Percentiles rank a stretch among this genome's conserved stretches.
Evolutionary conservation across 1,140 invertebrate species (phyloP).

Genomic region (Caerostris darwini): DNA sequence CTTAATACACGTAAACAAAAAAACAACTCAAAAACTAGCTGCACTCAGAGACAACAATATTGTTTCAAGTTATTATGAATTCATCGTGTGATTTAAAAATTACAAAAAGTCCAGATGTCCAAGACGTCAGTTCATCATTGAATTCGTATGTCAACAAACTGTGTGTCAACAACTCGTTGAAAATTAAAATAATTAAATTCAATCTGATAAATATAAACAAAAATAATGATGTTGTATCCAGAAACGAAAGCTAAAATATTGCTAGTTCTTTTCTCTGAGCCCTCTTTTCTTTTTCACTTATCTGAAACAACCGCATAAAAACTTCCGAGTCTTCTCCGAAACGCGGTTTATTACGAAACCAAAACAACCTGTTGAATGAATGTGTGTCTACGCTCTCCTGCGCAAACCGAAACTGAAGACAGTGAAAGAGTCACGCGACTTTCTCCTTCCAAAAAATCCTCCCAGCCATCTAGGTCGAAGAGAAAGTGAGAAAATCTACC

Average conservation of each 20-base stretch:
- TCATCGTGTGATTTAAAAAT: no score
- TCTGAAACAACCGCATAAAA: background rate
- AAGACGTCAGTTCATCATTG: no score
- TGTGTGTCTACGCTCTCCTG: background rate
- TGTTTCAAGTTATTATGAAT: no score
- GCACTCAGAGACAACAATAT: no score
- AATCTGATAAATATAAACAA: background rate
- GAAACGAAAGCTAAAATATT: background rate
- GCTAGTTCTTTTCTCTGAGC: background rate
- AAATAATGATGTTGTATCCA: background rate
- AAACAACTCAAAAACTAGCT: no score
- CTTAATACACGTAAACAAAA: no score
- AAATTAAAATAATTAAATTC: no score
- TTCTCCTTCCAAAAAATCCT: background rate
- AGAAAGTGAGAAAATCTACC: constrained; percentile 49
- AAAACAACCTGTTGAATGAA: constrained; percentile 14
- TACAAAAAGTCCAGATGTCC: no score
- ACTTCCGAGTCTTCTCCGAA: background rate
- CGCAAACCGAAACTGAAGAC: constrained; percentile 22
- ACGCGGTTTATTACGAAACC: background rate
- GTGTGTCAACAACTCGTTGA: no score
- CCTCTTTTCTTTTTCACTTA: background rate
- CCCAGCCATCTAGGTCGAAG: constrained; percentile 26
- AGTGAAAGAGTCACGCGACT: background rate
- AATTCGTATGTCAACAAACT: no score